Percentiles rank a stretch among this genome's conserved stretches.
These are phyloP conservation scores for Cheiracanthium punctorium DNA, from an alignment of 2,888 invertebrate genomes.

Conservation along the genomic window DNA sequence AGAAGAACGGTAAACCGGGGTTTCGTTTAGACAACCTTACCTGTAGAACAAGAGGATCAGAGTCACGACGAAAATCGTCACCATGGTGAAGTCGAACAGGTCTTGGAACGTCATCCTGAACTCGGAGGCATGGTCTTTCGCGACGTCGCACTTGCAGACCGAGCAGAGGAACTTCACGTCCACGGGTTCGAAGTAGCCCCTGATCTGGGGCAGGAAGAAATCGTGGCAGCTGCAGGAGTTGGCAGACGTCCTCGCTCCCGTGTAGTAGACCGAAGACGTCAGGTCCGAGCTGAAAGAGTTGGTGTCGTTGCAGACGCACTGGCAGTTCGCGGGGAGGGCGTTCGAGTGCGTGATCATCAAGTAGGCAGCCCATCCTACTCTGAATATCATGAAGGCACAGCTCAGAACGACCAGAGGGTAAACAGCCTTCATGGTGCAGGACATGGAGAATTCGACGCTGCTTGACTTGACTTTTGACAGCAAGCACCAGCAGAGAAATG, in stretches of 20 bases:
- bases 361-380: not conserved
- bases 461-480: too few species aligned
- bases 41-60: too few species aligned
- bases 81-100: too few species aligned
- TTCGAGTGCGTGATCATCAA: not conserved
- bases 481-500: too few species aligned
- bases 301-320: conserved; percentile 18
- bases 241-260: not conserved
- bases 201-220: conserved; percentile 13
- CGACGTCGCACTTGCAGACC: not conserved
- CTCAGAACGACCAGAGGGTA: not conserved
- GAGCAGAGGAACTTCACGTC: not conserved
- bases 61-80: too few species aligned
- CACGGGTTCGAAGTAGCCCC: not conserved
- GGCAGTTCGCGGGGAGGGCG: not conserved
- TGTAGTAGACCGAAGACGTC: conserved; percentile 29
- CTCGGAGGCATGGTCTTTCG: too few species aligned
- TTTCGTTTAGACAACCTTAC: too few species aligned
- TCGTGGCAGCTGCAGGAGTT: conserved; percentile 17
- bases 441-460: too few species aligned
- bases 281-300: not conserved
- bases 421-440: not conserved
- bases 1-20: too few species aligned
- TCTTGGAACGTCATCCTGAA: too few species aligned
- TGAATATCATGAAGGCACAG: not conserved